Percentiles rank a stretch among this genome's conserved stretches.
Conservation (phyloP, 2,797 vertebrate species). For the Leontopithecus rosalia region DNA sequence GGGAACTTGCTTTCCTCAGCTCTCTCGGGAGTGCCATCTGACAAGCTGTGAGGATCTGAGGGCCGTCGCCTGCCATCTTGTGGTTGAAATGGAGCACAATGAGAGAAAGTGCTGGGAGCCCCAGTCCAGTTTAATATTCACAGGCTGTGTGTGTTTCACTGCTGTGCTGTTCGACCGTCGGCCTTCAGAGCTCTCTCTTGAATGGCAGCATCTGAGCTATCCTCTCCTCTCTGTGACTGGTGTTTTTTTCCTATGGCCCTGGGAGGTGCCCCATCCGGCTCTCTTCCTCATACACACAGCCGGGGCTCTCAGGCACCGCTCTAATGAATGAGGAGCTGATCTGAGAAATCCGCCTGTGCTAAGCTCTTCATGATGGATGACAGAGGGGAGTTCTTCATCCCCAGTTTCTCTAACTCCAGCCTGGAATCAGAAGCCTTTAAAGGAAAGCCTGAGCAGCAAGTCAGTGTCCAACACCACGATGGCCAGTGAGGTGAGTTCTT, state of each 20-base stretch:
- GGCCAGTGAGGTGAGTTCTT: neutral
- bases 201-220: neutral
- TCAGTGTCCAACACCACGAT: neutral
- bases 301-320: neutral
- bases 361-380: neutral
- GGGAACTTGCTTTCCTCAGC: neutral
- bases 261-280: neutral
- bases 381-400: too few relatives aligned
- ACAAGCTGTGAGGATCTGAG: neutral
- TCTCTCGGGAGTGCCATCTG: neutral
- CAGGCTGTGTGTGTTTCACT: neutral
- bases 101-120: neutral
- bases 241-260: neutral
- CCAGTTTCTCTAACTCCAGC: neutral
- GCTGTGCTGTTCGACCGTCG: accelerated
- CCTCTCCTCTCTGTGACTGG: neutral
- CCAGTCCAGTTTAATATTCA: neutral
- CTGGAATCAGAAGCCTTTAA: neutral
- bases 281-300: neutral
- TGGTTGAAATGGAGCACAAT: slow-evolving; percentile 28
- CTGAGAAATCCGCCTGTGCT: neutral
- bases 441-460: neutral
- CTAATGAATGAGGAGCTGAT: neutral
- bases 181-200: neutral
- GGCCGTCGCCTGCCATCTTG: slow-evolving; percentile 66